Conservation (phyloP, 92 coral and sea anemone genomes). For the Metridium senile region DNA sequence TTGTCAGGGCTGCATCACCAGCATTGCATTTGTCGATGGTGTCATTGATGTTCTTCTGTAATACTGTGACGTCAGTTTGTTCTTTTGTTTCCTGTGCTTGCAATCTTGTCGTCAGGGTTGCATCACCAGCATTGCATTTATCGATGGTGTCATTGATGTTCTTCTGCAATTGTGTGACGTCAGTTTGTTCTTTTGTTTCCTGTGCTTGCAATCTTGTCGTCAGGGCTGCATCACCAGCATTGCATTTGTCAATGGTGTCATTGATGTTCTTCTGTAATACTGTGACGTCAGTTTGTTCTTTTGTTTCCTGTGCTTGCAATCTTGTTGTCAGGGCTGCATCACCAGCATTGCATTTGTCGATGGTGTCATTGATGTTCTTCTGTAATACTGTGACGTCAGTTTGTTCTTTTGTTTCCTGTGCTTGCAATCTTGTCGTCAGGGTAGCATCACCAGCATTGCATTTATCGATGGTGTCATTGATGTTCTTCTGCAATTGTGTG, state of each 20-base stretch:
- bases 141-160: not conserved
- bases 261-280: not conserved
- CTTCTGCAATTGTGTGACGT: not conserved
- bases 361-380: constrained; percentile 18
- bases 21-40: not conserved
- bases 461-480: not conserved
- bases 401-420: not conserved
- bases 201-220: constrained; percentile 20
- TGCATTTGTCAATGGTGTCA: not conserved
- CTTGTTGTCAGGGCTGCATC: constrained; percentile 5
- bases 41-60: not conserved
- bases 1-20: not conserved
- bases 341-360: constrained; percentile 18
- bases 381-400: not conserved
- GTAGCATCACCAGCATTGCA: not conserved
- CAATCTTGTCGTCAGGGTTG: not conserved
- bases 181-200: constrained; percentile 8
- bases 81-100: not conserved
- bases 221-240: no score
- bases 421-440: not conserved
- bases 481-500: not conserved
- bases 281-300: constrained; percentile 6
- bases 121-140: not conserved
- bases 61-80: not conserved
- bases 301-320: constrained; percentile 7